Base-by-base conservation (phyloP, 2,888 invertebrate genomes). In the Phengaris alcon region DNA sequence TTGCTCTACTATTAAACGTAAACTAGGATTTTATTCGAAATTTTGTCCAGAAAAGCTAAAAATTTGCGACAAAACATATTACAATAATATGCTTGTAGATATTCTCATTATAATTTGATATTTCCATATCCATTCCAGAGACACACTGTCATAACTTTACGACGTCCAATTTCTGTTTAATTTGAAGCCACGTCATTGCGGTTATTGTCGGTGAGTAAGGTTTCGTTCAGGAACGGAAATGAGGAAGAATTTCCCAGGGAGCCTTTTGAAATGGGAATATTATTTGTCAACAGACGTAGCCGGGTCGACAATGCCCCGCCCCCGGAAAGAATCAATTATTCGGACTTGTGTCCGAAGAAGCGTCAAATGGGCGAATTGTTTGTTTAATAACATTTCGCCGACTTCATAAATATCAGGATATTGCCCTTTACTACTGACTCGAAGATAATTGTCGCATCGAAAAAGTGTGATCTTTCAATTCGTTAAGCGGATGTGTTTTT, bases 251-350 rank as follows among this genome's bases (percentile, higher is more conserved):
- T 88, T 89, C 87, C 88, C 86, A 87, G 85, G 85, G 87, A 86
- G 86, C 87, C 85, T 87, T 82, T 84, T 83, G 82, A 85, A 86
- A 88, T 88, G 86, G 87, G 87, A 89, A 90, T 90, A 89, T 88
- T 87, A 88, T 90, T 91, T 87, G 88, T 86, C 84, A 86, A 84
- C 84, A 84, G 83, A 84, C 83, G 81, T 81, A 82, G 81, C 80
- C 78, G 76, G 81, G 80, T 82, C 81, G 82, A 91, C 89, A 92
- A 92, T 88, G 80, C 82, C 82, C 81, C 82, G 78, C 91, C 91
- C 79, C 93, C 93, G 93, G 93, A 93, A 92, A 91, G 89, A 93
- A 93, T 93, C 93, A 93, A 93, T 93, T 93, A 93, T 90, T 88
- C 86, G 85, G 84, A 82, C 85, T 88, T 85, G 85, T 84, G 86